Percentiles rank a stretch among this genome's conserved stretches.
Conservation (phyloP, 2,888 invertebrate genomes). For the Cephus pulcher region DNA sequence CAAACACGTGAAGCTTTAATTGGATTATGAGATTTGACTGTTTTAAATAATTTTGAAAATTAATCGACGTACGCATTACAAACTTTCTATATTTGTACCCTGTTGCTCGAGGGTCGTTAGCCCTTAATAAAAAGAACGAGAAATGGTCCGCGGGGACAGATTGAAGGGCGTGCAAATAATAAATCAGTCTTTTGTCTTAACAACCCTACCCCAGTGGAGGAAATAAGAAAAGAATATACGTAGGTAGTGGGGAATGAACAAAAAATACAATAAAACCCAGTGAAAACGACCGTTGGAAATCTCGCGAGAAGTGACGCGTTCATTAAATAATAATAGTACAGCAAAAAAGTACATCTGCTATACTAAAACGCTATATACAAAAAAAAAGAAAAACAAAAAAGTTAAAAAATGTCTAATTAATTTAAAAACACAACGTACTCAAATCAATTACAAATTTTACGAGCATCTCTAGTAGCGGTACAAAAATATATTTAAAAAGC, state of each 20-base stretch:
- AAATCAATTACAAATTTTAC: not conserved
- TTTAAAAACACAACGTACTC: not conserved
- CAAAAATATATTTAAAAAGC: not conserved
- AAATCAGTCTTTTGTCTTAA: slow-evolving; percentile 61
- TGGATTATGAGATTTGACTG: not conserved
- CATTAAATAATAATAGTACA: slow-evolving; percentile 39
- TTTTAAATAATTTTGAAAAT: not conserved
- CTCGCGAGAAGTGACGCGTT: slow-evolving; percentile 45
- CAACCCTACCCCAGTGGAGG: slow-evolving; percentile 26
- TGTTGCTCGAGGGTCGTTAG: not conserved
- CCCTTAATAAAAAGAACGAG: slow-evolving; percentile 25
- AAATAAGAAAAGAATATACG: not conserved
- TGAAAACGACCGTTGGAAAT: slow-evolving; percentile 57
- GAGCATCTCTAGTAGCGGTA: not conserved
- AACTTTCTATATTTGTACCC: not conserved
- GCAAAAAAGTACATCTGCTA: not conserved
- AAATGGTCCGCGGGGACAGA: slow-evolving; percentile 56
- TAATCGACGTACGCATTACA: not conserved
- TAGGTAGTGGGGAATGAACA: not conserved
- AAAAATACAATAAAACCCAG: not conserved
- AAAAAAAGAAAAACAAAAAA: not conserved
- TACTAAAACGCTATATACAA: not conserved
- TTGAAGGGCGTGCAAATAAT: slow-evolving; percentile 51
- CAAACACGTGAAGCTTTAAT: not conserved
- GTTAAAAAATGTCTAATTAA: not conserved